Evolutionary conservation across 1,140 invertebrate species (phyloP), one percentile per base, ranked within the genome.

Genomic region (Solenopsis invicta): DNA sequence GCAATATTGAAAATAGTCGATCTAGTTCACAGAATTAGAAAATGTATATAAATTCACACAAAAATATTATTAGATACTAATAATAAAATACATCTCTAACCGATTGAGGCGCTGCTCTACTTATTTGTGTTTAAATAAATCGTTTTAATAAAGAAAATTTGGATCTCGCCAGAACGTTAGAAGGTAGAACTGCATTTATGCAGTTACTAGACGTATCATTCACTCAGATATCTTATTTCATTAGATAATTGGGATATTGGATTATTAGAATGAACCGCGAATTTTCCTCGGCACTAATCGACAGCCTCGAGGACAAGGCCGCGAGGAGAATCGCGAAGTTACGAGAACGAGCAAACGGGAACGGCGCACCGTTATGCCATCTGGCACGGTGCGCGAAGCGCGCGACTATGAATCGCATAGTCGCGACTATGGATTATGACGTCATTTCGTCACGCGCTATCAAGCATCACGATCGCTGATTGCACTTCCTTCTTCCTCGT

Each of bases 311-410:
- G 54, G 61, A 54, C 45, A 61, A 85, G 21, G 21, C 61, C 18
- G 45, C 41, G 45, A 59, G 21, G 34, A 69, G 81, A 88, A 71
- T 52, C 54, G 67, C 75, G 34, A 66, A 29, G 88, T 84, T 84
- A 69, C 66, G 69, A 89, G 91, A 90, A 85, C 86, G 90, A 87
- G 86, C 81, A 92, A 92, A 94, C 91, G 91, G 91, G 92, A 90
- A 92, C 91, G 90, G 81, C 88, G 75, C 92, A 93, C 92, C 93
- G 93, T 93, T 93, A 93, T 92, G 85, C 89, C 92, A 93, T 93
- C 92, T 91, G 89, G 89, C 78, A 61, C 56, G 80, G 82, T 87
- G 86, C 87, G 78, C 87, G 86, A 72, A 87, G 86, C 87, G 90
- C 64, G 66, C 69, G 72, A 86, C 86, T 84, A 80, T 75, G 78